These are phyloP conservation scores for Pseudochirops cupreus DNA, from an alignment of 2,797 vertebrate genomes.

Conservation along the genomic window DNA sequence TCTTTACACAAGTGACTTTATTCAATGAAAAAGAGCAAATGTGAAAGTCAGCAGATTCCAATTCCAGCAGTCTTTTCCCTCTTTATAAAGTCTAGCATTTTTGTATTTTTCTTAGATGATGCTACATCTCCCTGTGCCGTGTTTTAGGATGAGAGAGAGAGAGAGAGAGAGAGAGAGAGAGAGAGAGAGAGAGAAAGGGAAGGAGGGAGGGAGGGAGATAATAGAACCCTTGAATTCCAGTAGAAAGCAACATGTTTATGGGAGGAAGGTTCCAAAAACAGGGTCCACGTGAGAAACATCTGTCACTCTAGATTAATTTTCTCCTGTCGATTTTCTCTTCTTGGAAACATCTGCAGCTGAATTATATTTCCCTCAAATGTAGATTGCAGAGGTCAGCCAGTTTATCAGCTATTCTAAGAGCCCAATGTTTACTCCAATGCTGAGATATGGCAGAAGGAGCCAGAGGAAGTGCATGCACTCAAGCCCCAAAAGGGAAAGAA, in stretches of 20 bases:
- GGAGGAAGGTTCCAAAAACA: slow-evolving; percentile 53
- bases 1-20: slow-evolving; percentile 39
- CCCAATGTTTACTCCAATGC: slow-evolving; percentile 47
- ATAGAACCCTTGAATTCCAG: slow-evolving; percentile 41
- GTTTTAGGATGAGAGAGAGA: slow-evolving; percentile 22
- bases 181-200: neutral
- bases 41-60: slow-evolving; percentile 57
- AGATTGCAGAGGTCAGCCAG: slow-evolving; percentile 68
- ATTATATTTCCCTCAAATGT: slow-evolving; percentile 68
- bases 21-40: slow-evolving; percentile 47
- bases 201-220: slow-evolving; percentile 10
- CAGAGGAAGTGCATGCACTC: slow-evolving; percentile 66
- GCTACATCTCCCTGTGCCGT: slow-evolving; percentile 2
- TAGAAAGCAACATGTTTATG: slow-evolving; percentile 21
- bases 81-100: neutral
- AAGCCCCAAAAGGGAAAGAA: slow-evolving; percentile 57
- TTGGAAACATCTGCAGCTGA: slow-evolving; percentile 68
- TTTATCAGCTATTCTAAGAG: slow-evolving; percentile 73
- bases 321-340: slow-evolving; percentile 54
- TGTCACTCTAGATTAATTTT: slow-evolving; percentile 68
- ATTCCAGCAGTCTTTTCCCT: slow-evolving; percentile 1
- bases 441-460: slow-evolving; percentile 67
- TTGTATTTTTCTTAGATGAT: slow-evolving; percentile 43
- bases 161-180: neutral
- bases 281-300: slow-evolving; percentile 58